These are phyloP conservation scores for Netelia inedita DNA, from an alignment of 2,888 invertebrate species.

Conservation along the genomic window DNA sequence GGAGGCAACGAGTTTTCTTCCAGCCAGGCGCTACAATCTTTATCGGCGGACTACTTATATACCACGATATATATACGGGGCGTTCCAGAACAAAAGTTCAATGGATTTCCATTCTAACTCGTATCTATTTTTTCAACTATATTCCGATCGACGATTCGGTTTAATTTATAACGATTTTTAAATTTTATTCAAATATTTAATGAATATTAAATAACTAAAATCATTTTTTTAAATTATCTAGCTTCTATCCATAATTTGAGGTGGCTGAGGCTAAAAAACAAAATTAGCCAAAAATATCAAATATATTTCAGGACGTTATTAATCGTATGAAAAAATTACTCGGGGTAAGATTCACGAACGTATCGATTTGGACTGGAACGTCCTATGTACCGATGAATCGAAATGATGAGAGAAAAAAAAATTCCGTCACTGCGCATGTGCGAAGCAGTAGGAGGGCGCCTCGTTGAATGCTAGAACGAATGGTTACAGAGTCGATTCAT, in stretches of 20 bases:
- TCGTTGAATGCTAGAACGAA: conserved; percentile 52
- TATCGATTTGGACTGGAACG: too few species aligned
- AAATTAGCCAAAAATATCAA: too few species aligned
- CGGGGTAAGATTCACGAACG: too few species aligned
- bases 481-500: conserved; percentile 57
- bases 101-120: background rate
- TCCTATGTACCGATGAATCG: background rate
- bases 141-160: too few species aligned
- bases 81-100: background rate
- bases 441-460: conserved; percentile 40
- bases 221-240: too few species aligned
- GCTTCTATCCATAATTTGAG: too few species aligned
- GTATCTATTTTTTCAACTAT: background rate
- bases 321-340: too few species aligned
- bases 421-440: conserved; percentile 9
- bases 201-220: too few species aligned
- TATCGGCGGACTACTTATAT: conserved; percentile 9
- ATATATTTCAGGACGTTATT: too few species aligned
- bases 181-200: too few species aligned
- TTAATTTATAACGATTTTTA: too few species aligned
- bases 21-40: conserved; percentile 26
- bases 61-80: background rate
- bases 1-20: conserved; percentile 42
- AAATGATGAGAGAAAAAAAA: conserved; percentile 14
- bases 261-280: too few species aligned